Conservation (phyloP, 2,797 vertebrate species). For the Syncerus caffer region DNA sequence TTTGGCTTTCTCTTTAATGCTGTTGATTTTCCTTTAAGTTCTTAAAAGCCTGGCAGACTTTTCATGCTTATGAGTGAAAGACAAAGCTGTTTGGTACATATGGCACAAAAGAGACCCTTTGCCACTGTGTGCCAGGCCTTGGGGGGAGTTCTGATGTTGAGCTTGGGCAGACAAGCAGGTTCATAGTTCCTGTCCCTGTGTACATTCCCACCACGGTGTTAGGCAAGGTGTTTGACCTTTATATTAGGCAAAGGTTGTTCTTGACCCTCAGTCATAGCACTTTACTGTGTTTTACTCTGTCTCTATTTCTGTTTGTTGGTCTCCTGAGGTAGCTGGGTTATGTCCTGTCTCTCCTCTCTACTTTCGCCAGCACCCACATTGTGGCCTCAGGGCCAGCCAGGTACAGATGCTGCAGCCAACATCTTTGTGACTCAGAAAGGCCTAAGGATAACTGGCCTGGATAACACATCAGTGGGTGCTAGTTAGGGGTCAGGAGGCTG, state of each 20-base stretch:
- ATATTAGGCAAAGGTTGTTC: background rate
- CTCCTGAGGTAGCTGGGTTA: background rate
- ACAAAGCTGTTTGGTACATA: background rate
- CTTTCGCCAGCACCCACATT: background rate
- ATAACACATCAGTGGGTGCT: background rate
- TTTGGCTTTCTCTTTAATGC: background rate
- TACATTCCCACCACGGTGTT: background rate
- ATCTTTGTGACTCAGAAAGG: background rate
- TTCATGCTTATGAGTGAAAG: background rate
- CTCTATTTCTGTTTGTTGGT: background rate
- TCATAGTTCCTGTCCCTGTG: background rate
- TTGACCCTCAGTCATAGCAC: background rate
- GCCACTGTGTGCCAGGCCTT: background rate
- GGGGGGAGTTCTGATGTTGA: background rate
- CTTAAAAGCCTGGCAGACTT: conserved; percentile 8
- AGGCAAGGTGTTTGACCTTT: background rate
- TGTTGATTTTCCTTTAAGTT: conserved; percentile 22
- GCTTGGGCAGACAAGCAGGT: background rate
- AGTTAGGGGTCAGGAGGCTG: background rate
- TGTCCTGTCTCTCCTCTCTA: background rate
- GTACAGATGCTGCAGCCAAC: background rate
- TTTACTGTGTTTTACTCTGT: background rate
- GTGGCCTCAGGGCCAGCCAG: background rate
- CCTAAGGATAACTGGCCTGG: background rate
- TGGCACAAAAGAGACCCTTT: background rate